These are phyloP conservation scores for Anastatus disparis DNA, from an alignment of 1,140 invertebrate species.

Conservation along the genomic window DNA sequence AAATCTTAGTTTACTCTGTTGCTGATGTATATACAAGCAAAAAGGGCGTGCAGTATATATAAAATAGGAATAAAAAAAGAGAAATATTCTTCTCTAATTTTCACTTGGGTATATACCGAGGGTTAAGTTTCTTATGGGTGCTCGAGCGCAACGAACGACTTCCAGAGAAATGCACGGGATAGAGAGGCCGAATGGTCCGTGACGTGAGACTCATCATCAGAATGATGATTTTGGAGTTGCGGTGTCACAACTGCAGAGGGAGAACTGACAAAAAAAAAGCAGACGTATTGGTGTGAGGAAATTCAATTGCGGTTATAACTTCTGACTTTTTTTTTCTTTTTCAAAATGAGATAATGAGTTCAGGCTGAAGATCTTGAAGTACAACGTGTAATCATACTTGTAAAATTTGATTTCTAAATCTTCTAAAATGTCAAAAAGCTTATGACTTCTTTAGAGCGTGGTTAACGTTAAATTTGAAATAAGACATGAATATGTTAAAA, in stretches of 20 bases:
- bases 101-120: conserved; percentile 29
- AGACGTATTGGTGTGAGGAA: too few species aligned
- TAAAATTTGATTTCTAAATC: not conserved
- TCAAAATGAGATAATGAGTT: not conserved
- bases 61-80: not conserved
- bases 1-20: not conserved
- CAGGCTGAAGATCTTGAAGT: not conserved
- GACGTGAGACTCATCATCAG: too few species aligned
- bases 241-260: too few species aligned
- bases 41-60: not conserved
- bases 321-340: not conserved
- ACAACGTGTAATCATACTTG: not conserved
- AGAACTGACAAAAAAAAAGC: too few species aligned
- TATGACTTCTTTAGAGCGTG: too few species aligned
- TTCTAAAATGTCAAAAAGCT: too few species aligned
- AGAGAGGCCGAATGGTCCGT: conserved; percentile 25
- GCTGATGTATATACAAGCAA: not conserved
- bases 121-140: conserved; percentile 8
- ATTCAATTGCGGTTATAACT: conserved; percentile 8
- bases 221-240: too few species aligned
- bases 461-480: too few species aligned
- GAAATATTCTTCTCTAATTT: conserved; percentile 30
- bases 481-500: too few species aligned
- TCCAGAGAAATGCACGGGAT: not conserved
- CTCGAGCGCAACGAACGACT: conserved; percentile 33